These are phyloP conservation scores for Pharmacophagus antenor DNA, from an alignment of 2,888 invertebrate genomes.

Conservation along the genomic window DNA sequence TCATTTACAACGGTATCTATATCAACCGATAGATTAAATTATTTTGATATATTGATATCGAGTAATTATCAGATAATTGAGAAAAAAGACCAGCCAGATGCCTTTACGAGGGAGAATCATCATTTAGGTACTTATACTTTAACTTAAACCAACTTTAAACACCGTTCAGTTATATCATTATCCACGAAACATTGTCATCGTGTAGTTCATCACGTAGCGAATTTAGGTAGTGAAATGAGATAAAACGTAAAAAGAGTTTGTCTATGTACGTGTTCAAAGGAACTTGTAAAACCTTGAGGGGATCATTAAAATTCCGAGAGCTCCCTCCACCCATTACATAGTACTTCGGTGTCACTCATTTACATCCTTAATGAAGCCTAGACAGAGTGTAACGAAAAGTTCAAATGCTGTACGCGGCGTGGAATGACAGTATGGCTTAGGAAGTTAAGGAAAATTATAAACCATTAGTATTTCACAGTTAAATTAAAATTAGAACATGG, in stretches of 20 bases:
- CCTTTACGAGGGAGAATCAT: too few species aligned
- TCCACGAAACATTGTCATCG: neutral
- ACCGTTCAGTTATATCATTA: neutral
- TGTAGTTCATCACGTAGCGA: neutral
- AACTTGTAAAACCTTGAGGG: slow-evolving; percentile 7
- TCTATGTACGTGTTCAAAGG: slow-evolving; percentile 3
- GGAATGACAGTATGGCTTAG: neutral
- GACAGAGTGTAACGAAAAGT: neutral
- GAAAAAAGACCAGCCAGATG: too few species aligned
- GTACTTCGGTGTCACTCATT: slow-evolving; percentile 21
- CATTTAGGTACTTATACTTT: too few species aligned
- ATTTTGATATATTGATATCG: too few species aligned
- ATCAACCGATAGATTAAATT: too few species aligned
- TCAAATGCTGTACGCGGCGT: neutral
- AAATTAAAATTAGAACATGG: neutral
- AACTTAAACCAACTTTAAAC: neutral
- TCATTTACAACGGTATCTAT: too few species aligned
- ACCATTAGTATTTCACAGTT: neutral
- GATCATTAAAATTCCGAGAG: slow-evolving; percentile 26
- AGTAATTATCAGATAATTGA: too few species aligned
- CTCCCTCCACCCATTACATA: slow-evolving; percentile 6
- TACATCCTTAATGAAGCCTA: slow-evolving; percentile 13
- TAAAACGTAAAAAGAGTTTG: slow-evolving; percentile 1
- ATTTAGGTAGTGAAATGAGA: neutral
- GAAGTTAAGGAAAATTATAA: neutral